Conservation (phyloP, 1,140 invertebrate species). For the Meloidogyne chitwoodi region DNA sequence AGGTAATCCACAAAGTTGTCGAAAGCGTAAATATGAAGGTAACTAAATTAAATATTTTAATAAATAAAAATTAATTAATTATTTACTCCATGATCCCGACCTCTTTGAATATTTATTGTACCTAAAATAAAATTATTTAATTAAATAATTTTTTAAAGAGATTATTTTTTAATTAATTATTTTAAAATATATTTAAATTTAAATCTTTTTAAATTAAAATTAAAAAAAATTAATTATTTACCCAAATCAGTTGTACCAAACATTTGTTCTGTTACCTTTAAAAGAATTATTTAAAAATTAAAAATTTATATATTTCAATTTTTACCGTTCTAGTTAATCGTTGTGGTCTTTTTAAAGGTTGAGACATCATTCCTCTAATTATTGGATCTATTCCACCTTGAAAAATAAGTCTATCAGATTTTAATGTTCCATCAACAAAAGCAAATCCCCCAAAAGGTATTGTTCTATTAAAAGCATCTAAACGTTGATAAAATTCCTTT, state of each 20-base stretch:
- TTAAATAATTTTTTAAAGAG: too few species aligned
- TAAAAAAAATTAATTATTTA: too few species aligned
- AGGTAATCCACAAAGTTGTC: conserved; percentile 71
- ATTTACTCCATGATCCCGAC: conserved; percentile 59
- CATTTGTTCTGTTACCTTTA: conserved; percentile 54
- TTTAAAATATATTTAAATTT: too few species aligned
- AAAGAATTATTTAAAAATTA: not conserved
- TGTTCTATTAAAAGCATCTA: conserved; percentile 50
- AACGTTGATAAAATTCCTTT: conserved; percentile 56
- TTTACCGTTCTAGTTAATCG: conserved; percentile 46
- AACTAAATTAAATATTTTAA: conserved; percentile 47
- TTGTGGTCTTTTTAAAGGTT: conserved; percentile 54
- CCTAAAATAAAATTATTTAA: not conserved
- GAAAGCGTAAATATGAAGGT: conserved; percentile 72
- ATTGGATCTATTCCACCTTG: conserved; percentile 46
- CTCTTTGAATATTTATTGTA: conserved; percentile 62
- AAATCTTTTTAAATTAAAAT: too few species aligned
- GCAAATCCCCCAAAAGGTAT: conserved; percentile 46
- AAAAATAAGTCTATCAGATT: conserved; percentile 55
- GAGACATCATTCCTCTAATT: conserved; percentile 53
- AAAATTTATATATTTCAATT: not conserved
- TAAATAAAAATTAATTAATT: conserved; percentile 3
- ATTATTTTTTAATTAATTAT: too few species aligned
- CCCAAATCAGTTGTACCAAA: conserved; percentile 61
- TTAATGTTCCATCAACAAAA: conserved; percentile 55